A percentile compares a stretch with the other conserved stretches of the same genome.
Evolutionary conservation across 2,888 invertebrate genomes (phyloP).

Genomic region (Omphaloscelis lunosa): DNA sequence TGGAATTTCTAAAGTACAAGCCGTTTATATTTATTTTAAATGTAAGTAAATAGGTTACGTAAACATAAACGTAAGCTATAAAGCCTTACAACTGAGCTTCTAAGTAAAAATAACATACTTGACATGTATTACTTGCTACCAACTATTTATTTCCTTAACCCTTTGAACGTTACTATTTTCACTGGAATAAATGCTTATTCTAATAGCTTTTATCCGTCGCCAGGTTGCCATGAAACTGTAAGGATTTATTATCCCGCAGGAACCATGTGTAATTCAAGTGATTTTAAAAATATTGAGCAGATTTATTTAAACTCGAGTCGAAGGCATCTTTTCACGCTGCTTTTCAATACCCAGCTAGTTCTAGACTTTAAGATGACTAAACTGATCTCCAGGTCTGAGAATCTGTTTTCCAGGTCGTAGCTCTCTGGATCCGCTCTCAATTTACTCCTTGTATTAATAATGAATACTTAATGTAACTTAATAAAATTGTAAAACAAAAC

Average conservation of each 20-base stretch:
- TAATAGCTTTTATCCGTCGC: conserved; percentile 31
- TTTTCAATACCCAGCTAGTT: conserved; percentile 2
- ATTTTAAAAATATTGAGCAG: conserved; percentile 45
- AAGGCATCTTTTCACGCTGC: conserved; percentile 6
- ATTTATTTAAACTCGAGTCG: conserved; percentile 38
- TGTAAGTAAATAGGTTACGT: conserved; percentile 34
- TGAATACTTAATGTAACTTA: conserved; percentile 41
- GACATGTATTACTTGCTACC: conserved; percentile 30
- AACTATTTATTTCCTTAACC: conserved; percentile 42
- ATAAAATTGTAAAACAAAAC: conserved; percentile 45
- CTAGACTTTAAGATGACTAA: neutral
- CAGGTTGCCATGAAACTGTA: conserved; percentile 33
- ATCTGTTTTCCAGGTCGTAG: neutral
- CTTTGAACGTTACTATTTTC: conserved; percentile 40
- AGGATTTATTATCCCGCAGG: conserved; percentile 51
- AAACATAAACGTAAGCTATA: conserved; percentile 14
- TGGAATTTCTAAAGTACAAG: conserved; percentile 1
- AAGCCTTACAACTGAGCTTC: conserved; percentile 28
- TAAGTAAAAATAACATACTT: conserved; percentile 41
- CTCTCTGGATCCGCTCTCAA: neutral
- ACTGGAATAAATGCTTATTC: conserved; percentile 45
- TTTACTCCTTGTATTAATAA: conserved; percentile 29
- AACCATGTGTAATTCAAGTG: conserved; percentile 32
- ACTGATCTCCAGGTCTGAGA: no score
- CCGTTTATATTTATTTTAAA: conserved; percentile 11